A percentile compares a stretch with the other conserved stretches of the same genome.
These are phyloP conservation scores for Hippolais icterina DNA, from an alignment of 2,113 vertebrate species.

Conservation along the genomic window DNA sequence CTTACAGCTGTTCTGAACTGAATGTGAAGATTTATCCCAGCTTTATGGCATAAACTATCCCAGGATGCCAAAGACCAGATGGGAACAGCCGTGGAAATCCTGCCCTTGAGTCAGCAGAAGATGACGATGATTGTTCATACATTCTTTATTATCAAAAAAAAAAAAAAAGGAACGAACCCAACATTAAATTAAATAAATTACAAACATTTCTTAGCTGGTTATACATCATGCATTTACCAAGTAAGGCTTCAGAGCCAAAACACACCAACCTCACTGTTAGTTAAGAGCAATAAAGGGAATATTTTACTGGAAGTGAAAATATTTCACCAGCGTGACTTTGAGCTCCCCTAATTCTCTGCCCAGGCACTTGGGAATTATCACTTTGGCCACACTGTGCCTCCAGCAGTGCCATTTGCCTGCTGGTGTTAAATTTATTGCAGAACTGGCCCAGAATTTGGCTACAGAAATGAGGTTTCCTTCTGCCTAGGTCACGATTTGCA, in stretches of 20 bases:
- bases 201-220: slow-evolving; percentile 55
- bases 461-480: background rate
- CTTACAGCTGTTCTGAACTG: too few species aligned
- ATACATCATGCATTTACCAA: background rate
- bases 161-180: background rate
- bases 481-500: background rate
- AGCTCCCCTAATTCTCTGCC: background rate
- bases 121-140: background rate
- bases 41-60: fast-evolving
- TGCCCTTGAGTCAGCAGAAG: background rate
- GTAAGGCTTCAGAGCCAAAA: background rate
- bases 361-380: background rate
- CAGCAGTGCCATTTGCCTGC: background rate
- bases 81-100: background rate
- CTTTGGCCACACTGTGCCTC: background rate
- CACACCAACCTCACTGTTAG: background rate
- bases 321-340: background rate
- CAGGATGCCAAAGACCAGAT: fast-evolving
- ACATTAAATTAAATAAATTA: slow-evolving; percentile 82
- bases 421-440: background rate
- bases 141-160: slow-evolving; percentile 75
- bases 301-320: background rate
- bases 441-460: background rate
- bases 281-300: background rate
- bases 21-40: background rate